Conservation (phyloP, 2,113 vertebrate species). For the Lamprologus lemairii region DNA sequence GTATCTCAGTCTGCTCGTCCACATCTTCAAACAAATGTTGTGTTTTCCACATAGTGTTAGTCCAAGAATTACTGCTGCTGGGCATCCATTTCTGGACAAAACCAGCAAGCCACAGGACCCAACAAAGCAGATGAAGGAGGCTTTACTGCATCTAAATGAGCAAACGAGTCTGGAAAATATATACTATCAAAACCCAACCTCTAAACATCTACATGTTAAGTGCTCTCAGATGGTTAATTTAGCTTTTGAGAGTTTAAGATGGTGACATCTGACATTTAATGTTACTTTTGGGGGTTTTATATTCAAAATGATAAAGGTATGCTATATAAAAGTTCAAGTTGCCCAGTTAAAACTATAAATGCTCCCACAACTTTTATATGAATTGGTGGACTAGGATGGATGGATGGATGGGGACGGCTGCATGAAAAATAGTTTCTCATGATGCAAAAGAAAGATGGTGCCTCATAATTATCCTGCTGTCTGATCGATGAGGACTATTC, state of each 20-base stretch:
- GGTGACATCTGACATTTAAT: background rate
- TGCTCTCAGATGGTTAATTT: background rate
- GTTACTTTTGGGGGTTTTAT: background rate
- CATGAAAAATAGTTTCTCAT: background rate
- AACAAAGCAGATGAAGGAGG: background rate
- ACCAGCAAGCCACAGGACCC: background rate
- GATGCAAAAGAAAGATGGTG: background rate
- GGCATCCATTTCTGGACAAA: background rate
- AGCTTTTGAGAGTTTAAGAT: background rate
- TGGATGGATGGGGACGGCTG: accelerated
- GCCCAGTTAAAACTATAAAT: background rate
- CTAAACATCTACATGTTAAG: background rate
- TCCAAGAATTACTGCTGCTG: background rate
- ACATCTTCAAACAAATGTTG: background rate
- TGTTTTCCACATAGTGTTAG: background rate
- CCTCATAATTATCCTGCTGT: background rate
- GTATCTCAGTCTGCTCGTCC: background rate
- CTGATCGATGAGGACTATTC: background rate
- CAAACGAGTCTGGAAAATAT: background rate
- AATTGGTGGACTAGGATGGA: background rate
- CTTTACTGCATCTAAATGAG: background rate
- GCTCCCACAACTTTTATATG: background rate
- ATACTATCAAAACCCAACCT: background rate
- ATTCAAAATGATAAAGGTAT: background rate
- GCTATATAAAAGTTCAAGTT: background rate